Base-by-base conservation (phyloP, 1,140 invertebrate species). In the Drosophila repletoides region DNA sequence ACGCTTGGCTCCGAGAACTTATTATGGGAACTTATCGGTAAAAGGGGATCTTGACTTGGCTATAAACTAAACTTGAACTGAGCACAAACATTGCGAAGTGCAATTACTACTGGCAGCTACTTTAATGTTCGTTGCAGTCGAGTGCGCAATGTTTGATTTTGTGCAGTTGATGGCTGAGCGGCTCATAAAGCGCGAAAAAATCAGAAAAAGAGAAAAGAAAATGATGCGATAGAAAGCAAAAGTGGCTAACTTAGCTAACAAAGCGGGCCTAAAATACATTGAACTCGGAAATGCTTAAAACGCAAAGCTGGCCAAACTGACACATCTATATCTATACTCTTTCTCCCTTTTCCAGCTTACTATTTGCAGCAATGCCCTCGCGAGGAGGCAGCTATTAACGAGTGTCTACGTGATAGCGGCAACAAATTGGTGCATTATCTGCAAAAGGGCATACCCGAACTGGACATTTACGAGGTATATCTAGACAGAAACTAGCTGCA, bases 391-490 rank as follows among this genome's bases (percentile, higher is more conserved):
- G 91, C 93, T n/a, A 90, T 96, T 1, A 95, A 96, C 70, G 91
- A 92, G 5, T 96, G 95, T 73, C 90, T 96, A 2, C 91, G 93
- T 9, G 92, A 93, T 59, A 94, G 94, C 12, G 94, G 94, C 55
- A 96, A 96, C 84, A 91, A 92, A 49, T 91, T 96, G 17, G 92
- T 94, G 1, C 92, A 93, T 46, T 92, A 94, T 71, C 93, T 96
- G 55, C 92, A 93, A 56, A 93, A 93, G 71, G 94, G 94, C 36
- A 93, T 94, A 36, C 94, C 94, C 5, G 94, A 95, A 81, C 72
- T 95, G 34, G 93, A 92, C 38, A 91, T 94, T 26, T 91, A 92
- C 63, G 92, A 94, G 90, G 92, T 93, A 31, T 56, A 63, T 45
- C 9, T 12, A 58, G 22, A 43, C 26, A 19, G 17, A 1, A 17